Percentiles rank a stretch among this genome's conserved stretches.
Evolutionary conservation across 2,888 invertebrate species (phyloP).

Genomic region (Phytoseiulus persimilis): DNA sequence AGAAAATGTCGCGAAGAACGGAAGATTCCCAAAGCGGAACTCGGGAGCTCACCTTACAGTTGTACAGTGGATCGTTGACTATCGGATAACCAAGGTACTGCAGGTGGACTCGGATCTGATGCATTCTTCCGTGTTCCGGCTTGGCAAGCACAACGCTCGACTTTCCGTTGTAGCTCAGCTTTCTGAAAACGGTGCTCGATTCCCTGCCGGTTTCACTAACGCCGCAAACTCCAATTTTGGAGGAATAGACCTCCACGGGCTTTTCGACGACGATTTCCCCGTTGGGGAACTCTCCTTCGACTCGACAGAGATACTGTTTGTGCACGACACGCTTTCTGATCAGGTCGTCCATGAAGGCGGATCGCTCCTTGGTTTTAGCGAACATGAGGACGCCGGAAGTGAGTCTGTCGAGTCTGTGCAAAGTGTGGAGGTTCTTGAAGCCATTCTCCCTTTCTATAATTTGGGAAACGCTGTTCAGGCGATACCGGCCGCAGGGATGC

Average conservation of each 20-base stretch:
- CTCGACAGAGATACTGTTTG: conserved; percentile 90
- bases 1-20: too few relatives aligned
- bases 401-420: conserved; percentile 89
- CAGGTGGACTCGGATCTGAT: conserved; percentile 95
- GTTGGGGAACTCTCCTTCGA: conserved; percentile 84
- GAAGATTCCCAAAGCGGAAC: background rate
- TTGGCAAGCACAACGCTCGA: conserved; percentile 87
- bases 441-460: conserved; percentile 93
- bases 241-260: conserved; percentile 84
- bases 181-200: conserved; percentile 80
- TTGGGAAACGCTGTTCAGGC: conserved; percentile 92
- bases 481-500: conserved; percentile 94
- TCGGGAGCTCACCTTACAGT: conserved; percentile 66
- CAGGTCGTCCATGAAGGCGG: conserved; percentile 88
- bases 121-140: conserved; percentile 94
- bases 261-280: conserved; percentile 66
- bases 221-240: conserved; percentile 91
- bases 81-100: conserved; percentile 96
- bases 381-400: conserved; percentile 89
- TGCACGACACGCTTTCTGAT: conserved; percentile 81
- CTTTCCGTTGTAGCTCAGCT: conserved; percentile 74
- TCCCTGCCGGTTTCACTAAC: conserved; percentile 86
- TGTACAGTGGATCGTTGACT: conserved; percentile 92
- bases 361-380: conserved; percentile 84
- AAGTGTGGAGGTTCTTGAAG: conserved; percentile 80